Conservation (phyloP, 2,888 invertebrate genomes). For the Zaprionus lineosus region DNA sequence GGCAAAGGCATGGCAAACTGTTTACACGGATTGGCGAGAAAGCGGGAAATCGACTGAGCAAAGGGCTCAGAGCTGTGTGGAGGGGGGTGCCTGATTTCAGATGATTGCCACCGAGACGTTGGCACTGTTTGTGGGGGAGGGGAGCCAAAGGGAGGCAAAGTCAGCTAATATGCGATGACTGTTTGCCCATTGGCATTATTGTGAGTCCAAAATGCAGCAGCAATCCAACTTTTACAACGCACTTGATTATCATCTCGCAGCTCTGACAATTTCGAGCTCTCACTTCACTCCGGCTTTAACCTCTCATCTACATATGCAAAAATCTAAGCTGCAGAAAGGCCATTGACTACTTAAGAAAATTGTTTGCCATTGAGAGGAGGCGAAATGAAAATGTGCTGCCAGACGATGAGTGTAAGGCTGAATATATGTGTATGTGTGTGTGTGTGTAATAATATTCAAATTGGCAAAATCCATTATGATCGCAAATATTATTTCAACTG, state of each 20-base stretch:
- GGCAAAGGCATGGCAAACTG: slow-evolving; percentile 63
- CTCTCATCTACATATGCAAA: slow-evolving; percentile 63
- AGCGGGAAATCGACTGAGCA: no score
- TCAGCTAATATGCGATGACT: slow-evolving; percentile 54
- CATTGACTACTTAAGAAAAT: slow-evolving; percentile 70
- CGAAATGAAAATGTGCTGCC: slow-evolving; percentile 31
- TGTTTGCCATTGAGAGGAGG: slow-evolving; percentile 55
- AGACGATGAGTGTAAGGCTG: no score
- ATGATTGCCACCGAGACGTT: no score
- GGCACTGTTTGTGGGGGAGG: no score
- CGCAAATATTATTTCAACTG: slow-evolving; percentile 75
- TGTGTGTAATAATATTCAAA: slow-evolving; percentile 75
- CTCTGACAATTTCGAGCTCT: slow-evolving; percentile 34
- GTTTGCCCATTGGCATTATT: slow-evolving; percentile 70
- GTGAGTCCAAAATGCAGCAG: slow-evolving; percentile 34
- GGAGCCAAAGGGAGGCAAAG: no score
- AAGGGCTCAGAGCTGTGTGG: no score
- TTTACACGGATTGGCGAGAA: slow-evolving; percentile 49
- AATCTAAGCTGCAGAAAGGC: slow-evolving; percentile 51
- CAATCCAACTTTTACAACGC: slow-evolving; percentile 41
- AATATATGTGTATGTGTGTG: slow-evolving; percentile 19
- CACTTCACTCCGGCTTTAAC: no score
- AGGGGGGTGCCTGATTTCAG: neutral
- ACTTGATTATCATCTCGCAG: slow-evolving; percentile 67
- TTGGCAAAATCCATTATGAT: slow-evolving; percentile 76